Base-by-base conservation (phyloP, 2,113 vertebrate genomes). In the Phrynocephalus versicolor region DNA sequence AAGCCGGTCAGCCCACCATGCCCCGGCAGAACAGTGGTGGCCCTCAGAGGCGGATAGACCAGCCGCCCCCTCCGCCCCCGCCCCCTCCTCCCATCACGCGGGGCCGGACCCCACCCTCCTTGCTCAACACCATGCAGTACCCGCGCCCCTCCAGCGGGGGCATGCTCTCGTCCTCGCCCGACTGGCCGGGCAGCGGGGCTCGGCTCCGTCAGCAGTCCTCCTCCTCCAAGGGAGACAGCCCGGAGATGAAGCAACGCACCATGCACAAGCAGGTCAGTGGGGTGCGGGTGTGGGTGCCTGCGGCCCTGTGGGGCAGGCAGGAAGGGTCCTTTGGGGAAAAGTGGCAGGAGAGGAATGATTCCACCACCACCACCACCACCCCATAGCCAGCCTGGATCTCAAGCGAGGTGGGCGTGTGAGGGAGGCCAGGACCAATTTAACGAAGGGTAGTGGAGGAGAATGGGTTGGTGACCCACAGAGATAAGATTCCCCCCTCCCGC, bases 141-240 rank as follows among this genome's bases (percentile, higher is more conserved):
- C 97, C 97, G 0, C 95, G 98, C 14, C 98, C 98, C 3, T 96
- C 98, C 1, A 98, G 98, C 0, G 98, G 98, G 85, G 97, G 96
- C 91, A 95, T 98, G 92, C 97, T 98, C 82, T 97, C 98, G 0
- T 97, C 97, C 0, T 99, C 99, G 0, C 98, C 98, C 0, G 98
- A 99, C 86, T 99, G 99, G 98, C 97, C 98, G 0, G 96, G 97
- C 91, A 97, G 97, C 0, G 97, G 99, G 0, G 96, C 98, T 0
- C 96, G 98, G 1, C 93, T 99, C n/a, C 96, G 98, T 14, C 99
- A 99, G 88, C 98, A 98, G 94, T 98, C 98, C 0, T 98, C 98
- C 0, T 99, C 98, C 21, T 99, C 99, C 86, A 99, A 99, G 91
- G 98, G 98, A 0, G 98, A 99, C 94, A 99, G 99, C 89, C 99